phyloP scores from a whole-genome alignment of 2,888 invertebrate genomes.

The Ephialtes manifestator region DNA sequence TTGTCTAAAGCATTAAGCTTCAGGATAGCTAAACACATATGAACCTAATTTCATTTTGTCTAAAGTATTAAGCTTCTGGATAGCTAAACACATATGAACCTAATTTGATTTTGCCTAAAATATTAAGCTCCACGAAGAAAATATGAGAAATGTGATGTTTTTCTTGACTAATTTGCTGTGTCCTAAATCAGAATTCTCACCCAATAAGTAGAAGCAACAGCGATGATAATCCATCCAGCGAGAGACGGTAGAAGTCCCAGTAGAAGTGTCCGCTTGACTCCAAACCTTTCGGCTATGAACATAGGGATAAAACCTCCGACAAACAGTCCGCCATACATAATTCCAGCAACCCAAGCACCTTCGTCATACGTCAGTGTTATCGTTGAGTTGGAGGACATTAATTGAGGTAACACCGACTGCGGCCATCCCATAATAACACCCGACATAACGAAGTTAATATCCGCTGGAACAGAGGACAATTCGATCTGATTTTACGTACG shows the following conservation, averaged over 20 bases:
- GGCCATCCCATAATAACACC: conserved; percentile 67
- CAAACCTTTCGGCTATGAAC: conserved; percentile 46
- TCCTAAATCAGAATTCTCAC: conserved; percentile 30
- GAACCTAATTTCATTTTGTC: no score
- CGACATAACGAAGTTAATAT: conserved; percentile 60
- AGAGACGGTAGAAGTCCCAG: conserved; percentile 37
- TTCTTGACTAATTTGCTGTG: no score
- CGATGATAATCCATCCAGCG: conserved; percentile 60
- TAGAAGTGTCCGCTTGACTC: conserved; percentile 54
- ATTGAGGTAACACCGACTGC: conserved; percentile 65
- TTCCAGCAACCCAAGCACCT: conserved; percentile 64
- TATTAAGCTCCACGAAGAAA: no score
- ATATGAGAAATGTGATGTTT: no score
- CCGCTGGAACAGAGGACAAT: conserved; percentile 51
- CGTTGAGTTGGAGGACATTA: conserved; percentile 40
- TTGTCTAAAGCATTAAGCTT: no score
- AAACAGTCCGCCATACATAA: conserved; percentile 62
- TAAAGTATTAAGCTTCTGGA: no score
- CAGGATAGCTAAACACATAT: no score
- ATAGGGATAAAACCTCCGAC: conserved; percentile 56
- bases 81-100: no score
- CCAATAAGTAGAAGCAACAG: conserved; percentile 59
- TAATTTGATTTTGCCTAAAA: no score
- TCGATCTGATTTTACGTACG: conserved; percentile 3
- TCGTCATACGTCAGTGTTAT: conserved; percentile 58